Percentiles rank a stretch among this genome's conserved stretches.
These are phyloP conservation scores for Telmatherina bonti DNA, from an alignment of 2,797 vertebrate species.

Conservation along the genomic window DNA sequence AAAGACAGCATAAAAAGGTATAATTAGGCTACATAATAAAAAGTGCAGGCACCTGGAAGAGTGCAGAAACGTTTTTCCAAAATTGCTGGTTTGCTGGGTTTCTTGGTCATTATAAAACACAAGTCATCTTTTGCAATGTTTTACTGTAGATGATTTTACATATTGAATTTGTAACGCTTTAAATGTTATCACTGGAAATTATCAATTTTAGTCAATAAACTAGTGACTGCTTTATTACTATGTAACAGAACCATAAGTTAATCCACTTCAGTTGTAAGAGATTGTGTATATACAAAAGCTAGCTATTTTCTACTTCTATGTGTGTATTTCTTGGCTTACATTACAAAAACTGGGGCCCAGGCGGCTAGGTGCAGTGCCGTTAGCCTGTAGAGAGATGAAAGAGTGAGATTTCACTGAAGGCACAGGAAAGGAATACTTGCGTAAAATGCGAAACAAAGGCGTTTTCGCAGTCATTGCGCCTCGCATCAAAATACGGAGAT, in stretches of 20 bases:
- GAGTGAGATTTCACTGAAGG: slow-evolving; percentile 78
- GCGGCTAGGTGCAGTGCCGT: slow-evolving; percentile 55
- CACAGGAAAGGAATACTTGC: slow-evolving; percentile 72
- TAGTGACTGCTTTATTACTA: slow-evolving; percentile 12
- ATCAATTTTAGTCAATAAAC: slow-evolving; percentile 10
- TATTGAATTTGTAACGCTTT: slow-evolving; percentile 40
- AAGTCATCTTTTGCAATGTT: slow-evolving; percentile 28
- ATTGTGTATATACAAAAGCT: slow-evolving; percentile 63
- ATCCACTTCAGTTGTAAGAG: slow-evolving; percentile 64
- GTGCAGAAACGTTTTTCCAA: slow-evolving; percentile 57
- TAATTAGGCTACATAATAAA: slow-evolving; percentile 74
- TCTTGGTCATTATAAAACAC: slow-evolving; percentile 56
- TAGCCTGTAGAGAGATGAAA: slow-evolving; percentile 57
- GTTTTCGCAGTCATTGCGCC: slow-evolving; percentile 44
- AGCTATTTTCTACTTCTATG: slow-evolving; percentile 56
- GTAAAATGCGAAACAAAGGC: slow-evolving; percentile 16
- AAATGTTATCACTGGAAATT: slow-evolving; percentile 32
- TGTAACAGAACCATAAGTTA: slow-evolving; percentile 15
- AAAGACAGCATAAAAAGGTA: slow-evolving; percentile 57
- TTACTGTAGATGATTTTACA: slow-evolving; percentile 46
- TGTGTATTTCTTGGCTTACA: slow-evolving; percentile 60
- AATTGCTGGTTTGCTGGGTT: slow-evolving; percentile 73
- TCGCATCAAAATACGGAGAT: slow-evolving; percentile 28
- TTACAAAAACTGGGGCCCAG: slow-evolving; percentile 57
- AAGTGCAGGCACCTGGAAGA: slow-evolving; percentile 76